phyloP scores from a whole-genome alignment of 1,140 invertebrate species.

The Drosophila fuyamai region DNA sequence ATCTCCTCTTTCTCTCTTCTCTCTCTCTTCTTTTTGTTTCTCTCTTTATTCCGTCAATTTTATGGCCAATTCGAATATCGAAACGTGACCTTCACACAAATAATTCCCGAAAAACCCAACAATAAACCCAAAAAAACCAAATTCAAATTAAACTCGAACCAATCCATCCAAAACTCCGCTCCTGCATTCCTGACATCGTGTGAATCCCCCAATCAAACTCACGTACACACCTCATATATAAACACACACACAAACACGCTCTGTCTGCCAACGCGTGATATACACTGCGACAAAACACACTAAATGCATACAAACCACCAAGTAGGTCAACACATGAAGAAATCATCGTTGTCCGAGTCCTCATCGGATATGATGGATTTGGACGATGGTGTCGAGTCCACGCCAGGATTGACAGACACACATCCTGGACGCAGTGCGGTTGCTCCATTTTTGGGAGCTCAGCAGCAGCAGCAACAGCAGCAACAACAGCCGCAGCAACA shows the following conservation, averaged over 20 bases:
- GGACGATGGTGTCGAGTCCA: constrained; percentile 93
- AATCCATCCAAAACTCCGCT: constrained; percentile 31
- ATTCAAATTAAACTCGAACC: constrained; percentile 19
- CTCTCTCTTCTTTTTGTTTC: constrained; percentile 83
- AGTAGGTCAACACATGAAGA: constrained; percentile 94
- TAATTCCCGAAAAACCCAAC: constrained; percentile 10
- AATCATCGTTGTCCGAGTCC: constrained; percentile 95
- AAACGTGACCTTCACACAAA: constrained; percentile 45
- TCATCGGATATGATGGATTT: constrained; percentile 98
- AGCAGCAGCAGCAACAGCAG: constrained; percentile 59
- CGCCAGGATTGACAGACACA: constrained; percentile 87
- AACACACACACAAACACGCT: constrained; percentile 29
- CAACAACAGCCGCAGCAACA: constrained; percentile 59
- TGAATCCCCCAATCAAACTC: constrained; percentile 32
- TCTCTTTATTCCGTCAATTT: constrained; percentile 79
- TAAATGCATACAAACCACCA: constrained; percentile 81
- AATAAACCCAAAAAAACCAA: constrained; percentile 26
- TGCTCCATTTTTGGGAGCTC: constrained; percentile 84
- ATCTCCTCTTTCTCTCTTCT: constrained; percentile 82
- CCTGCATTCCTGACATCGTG: constrained; percentile 38
- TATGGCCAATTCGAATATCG: constrained; percentile 55
- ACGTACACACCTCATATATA: constrained; percentile 19
- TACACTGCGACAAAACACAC: constrained; percentile 62
- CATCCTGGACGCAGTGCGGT: constrained; percentile 80
- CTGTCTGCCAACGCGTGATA: constrained; percentile 45